Conservation (phyloP, 1,140 invertebrate genomes). For the Mizuhopecten yessoensis region DNA sequence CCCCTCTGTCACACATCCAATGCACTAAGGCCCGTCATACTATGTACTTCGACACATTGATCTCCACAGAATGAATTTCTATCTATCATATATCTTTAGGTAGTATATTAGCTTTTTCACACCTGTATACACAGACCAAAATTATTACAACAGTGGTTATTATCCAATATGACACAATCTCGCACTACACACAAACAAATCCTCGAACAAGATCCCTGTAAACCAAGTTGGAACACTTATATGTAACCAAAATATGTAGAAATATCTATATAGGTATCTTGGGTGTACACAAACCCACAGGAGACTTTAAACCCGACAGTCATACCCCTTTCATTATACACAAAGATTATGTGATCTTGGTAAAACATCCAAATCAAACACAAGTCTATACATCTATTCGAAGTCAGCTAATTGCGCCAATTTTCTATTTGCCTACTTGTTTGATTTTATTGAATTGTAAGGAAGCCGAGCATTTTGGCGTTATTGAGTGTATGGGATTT, state of each 20-base stretch:
- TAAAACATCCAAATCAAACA: slow-evolving; percentile 29
- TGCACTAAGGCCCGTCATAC: neutral
- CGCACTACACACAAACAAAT: neutral
- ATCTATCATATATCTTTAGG: neutral
- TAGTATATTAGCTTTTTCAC: neutral
- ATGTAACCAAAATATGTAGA: neutral
- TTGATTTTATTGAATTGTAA: slow-evolving; percentile 40
- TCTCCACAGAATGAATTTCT: neutral
- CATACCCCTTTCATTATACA: slow-evolving; percentile 33
- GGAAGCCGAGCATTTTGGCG: neutral
- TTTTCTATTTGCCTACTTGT: slow-evolving; percentile 6
- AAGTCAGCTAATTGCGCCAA: slow-evolving; percentile 11
- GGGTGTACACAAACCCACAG: neutral
- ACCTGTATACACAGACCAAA: neutral
- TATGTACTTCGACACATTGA: neutral
- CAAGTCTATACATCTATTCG: neutral
- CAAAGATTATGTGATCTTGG: slow-evolving; percentile 38
- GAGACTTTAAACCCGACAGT: slow-evolving; percentile 4
- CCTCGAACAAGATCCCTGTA: neutral
- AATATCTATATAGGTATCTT: neutral
- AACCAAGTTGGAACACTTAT: neutral
- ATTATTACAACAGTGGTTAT: neutral
- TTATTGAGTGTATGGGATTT: neutral
- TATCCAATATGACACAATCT: neutral
- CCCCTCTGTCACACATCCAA: neutral